These are phyloP conservation scores for Macrosoma leucophasiata DNA, from an alignment of 2,888 invertebrate species.

Conservation along the genomic window DNA sequence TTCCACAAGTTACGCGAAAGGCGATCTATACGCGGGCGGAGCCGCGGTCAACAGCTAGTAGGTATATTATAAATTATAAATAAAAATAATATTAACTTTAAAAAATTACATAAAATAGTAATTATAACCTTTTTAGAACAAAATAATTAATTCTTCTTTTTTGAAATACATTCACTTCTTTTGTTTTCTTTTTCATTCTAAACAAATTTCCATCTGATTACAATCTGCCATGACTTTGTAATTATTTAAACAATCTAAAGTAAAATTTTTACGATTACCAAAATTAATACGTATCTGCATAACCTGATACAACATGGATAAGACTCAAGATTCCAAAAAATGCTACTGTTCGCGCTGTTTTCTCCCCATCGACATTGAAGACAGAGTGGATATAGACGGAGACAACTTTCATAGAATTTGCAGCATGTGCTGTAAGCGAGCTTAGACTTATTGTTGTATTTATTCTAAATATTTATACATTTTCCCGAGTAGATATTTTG, in stretches of 20 bases:
- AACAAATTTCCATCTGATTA: too few relatives aligned
- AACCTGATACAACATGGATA: slow-evolving; percentile 40
- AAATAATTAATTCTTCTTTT: slow-evolving; percentile 6
- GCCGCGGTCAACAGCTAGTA: too few relatives aligned
- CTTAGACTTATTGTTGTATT: too few relatives aligned
- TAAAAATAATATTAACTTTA: too few relatives aligned
- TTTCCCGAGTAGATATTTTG: too few relatives aligned
- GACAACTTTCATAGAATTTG: slow-evolving; percentile 60
- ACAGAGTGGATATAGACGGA: slow-evolving; percentile 55
- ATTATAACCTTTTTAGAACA: slow-evolving; percentile 19
- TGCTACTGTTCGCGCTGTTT: slow-evolving; percentile 64
- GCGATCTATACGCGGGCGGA: too few relatives aligned
- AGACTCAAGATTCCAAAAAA: slow-evolving; percentile 51
- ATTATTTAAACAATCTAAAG: too few relatives aligned
- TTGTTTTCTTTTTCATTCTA: slow-evolving; percentile 9
- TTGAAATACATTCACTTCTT: slow-evolving; percentile 9
- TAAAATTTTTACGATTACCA: slow-evolving; percentile 7
- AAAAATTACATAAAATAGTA: too few relatives aligned
- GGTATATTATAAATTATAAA: too few relatives aligned
- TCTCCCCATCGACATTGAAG: slow-evolving; percentile 47
- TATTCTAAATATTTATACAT: too few relatives aligned
- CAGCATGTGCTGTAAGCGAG: slow-evolving; percentile 60
- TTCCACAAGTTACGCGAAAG: too few relatives aligned
- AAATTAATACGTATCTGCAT: slow-evolving; percentile 11
- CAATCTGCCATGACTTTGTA: too few relatives aligned